These are phyloP conservation scores for Lochmaea crataegi DNA, from an alignment of 2,888 invertebrate genomes.

Conservation along the genomic window DNA sequence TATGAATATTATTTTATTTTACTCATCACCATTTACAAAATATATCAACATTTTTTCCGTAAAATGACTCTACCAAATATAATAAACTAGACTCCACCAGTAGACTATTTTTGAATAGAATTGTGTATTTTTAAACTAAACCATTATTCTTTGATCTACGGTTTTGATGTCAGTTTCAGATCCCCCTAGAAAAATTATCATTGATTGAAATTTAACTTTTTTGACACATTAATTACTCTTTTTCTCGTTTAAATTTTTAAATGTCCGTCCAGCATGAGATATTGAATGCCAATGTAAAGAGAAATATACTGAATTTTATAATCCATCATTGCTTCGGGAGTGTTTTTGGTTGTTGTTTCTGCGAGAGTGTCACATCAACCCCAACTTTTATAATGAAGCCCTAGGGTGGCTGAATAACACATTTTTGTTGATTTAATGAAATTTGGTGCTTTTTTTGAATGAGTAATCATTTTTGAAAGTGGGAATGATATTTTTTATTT, in stretches of 20 bases:
- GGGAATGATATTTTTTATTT: too few species aligned
- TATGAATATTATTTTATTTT: too few species aligned
- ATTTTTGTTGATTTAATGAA: background rate
- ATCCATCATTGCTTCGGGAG: conserved; percentile 8
- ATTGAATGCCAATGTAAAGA: conserved; percentile 17
- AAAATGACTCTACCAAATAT: too few species aligned
- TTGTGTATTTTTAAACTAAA: too few species aligned
- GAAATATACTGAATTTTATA: conserved; percentile 7
- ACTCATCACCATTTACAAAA: too few species aligned
- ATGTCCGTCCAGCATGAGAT: conserved; percentile 21
- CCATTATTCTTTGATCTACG: conserved; percentile 8
- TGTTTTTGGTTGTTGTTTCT: background rate
- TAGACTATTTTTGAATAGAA: too few species aligned
- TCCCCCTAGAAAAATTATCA: background rate
- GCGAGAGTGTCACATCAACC: background rate
- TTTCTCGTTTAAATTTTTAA: conserved; percentile 27
- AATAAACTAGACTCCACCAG: too few species aligned
- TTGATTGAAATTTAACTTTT: conserved; percentile 19
- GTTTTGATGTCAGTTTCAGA: conserved; percentile 19
- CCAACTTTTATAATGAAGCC: background rate
- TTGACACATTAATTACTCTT: conserved; percentile 39
- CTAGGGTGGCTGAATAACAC: background rate
- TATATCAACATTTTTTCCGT: too few species aligned
- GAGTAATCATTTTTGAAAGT: background rate
- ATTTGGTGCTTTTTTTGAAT: background rate